A percentile compares a stretch with the other conserved stretches of the same genome.
Evolutionary conservation across 2,113 vertebrate genomes (phyloP).

Genomic region (Ceyx margarethae): DNA sequence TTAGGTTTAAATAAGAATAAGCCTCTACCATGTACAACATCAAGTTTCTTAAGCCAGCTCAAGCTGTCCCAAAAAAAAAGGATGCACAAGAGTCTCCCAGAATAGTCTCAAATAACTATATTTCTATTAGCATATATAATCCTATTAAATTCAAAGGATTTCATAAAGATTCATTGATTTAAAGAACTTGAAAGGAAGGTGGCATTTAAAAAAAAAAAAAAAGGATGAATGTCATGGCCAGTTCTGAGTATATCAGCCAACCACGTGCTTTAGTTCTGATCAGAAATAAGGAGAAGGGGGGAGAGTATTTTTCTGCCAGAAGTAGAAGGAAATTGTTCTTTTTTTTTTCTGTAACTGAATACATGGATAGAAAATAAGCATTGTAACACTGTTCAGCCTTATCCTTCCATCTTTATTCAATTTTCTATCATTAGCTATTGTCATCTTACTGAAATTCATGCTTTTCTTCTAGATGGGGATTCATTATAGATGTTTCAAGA

Average conservation of each 20-base stretch:
- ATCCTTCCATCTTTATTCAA: neutral
- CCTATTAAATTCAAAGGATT: neutral
- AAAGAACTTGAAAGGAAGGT: neutral
- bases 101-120: neutral
- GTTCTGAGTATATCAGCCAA: neutral
- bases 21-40: neutral
- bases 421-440: constrained; percentile 12
- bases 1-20: neutral
- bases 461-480: neutral
- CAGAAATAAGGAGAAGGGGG: neutral
- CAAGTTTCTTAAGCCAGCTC: neutral
- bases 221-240: neutral
- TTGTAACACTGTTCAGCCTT: neutral
- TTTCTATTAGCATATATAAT: neutral
- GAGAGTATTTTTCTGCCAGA: neutral
- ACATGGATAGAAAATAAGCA: neutral
- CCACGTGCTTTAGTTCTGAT: neutral
- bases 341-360: neutral
- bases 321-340: neutral
- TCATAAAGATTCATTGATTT: neutral
- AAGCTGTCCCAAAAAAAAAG: neutral
- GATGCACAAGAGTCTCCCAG: neutral
- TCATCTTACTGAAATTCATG: neutral
- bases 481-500: constrained; percentile 12
- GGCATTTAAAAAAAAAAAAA: neutral